Percentiles rank a stretch among this genome's conserved stretches.
Conservation (phyloP, 2,113 vertebrate species). For the Rhinichthys klamathensis region DNA sequence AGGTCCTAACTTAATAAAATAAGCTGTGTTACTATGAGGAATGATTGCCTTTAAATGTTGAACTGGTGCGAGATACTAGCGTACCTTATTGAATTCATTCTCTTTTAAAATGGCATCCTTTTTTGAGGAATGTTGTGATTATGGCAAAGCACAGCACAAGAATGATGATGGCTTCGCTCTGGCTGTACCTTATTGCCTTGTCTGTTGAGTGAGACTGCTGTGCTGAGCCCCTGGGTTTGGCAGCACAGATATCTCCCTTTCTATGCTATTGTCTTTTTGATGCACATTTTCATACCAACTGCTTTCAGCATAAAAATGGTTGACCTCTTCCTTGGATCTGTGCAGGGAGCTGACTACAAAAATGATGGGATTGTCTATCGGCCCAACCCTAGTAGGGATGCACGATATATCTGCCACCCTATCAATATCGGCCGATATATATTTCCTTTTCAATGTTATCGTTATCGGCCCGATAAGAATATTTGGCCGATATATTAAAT, state of each 20-base stretch:
- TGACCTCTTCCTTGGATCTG: background rate
- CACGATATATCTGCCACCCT: too few relatives aligned
- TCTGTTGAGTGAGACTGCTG: background rate
- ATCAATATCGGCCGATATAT: too few relatives aligned
- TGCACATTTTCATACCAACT: background rate
- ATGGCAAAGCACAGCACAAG: background rate
- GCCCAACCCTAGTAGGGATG: too few relatives aligned
- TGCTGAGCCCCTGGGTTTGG: constrained; percentile 3
- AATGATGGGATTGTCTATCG: too few relatives aligned
- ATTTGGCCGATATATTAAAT: too few relatives aligned
- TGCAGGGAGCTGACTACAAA: too few relatives aligned
- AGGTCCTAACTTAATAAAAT: too few relatives aligned
- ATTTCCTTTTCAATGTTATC: too few relatives aligned
- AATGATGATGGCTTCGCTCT: constrained; percentile 12
- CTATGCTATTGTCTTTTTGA: too few relatives aligned
- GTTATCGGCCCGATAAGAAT: too few relatives aligned
- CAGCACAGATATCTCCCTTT: background rate
- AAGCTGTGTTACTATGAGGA: too few relatives aligned
- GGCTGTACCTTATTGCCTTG: background rate
- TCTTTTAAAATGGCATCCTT: background rate
- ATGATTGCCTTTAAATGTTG: too few relatives aligned
- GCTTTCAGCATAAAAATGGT: background rate
- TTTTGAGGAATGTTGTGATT: constrained; percentile 7
- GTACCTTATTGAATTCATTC: constrained; percentile 5
- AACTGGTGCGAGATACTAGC: background rate